A percentile compares a stretch with the other conserved stretches of the same genome.
phyloP scores from a whole-genome alignment of 2,113 vertebrate species.

The Ctenomys sociabilis region DNA sequence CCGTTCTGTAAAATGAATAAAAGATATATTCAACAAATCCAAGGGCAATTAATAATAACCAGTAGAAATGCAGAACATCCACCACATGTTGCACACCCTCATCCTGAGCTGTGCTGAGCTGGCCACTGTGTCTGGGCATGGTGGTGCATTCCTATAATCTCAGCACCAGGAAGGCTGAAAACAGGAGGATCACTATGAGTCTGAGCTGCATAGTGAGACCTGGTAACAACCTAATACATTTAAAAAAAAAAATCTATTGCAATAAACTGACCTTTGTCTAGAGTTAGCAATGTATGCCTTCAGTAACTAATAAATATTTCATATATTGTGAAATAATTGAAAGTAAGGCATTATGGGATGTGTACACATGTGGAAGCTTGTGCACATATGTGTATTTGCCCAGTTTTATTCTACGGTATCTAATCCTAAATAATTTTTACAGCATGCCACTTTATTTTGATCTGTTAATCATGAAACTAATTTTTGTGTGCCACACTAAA shows the following conservation, averaged over 20 bases:
- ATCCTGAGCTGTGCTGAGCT: no score
- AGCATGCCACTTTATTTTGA: slow-evolving; percentile 48
- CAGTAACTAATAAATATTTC: slow-evolving; percentile 2
- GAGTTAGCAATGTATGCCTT: not conserved
- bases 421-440: slow-evolving; percentile 29
- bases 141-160: no score
- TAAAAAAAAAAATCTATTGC: not conserved
- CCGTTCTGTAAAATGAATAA: slow-evolving; percentile 26
- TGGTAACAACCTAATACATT: no score
- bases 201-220: no score
- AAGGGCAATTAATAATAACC: not conserved
- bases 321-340: slow-evolving; percentile 9
- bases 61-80: not conserved
- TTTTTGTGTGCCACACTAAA: not conserved
- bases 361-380: not conserved
- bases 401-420: not conserved
- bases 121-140: no score
- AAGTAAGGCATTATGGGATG: not conserved
- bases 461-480: slow-evolving; percentile 21
- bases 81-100: no score
- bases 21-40: not conserved
- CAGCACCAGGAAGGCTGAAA: no score
- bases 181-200: no score
- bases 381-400: not conserved
- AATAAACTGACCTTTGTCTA: not conserved